Percentiles rank a stretch among this genome's conserved stretches.
Conservation (phyloP, 2,113 vertebrate genomes). For the Callorhinus ursinus region DNA sequence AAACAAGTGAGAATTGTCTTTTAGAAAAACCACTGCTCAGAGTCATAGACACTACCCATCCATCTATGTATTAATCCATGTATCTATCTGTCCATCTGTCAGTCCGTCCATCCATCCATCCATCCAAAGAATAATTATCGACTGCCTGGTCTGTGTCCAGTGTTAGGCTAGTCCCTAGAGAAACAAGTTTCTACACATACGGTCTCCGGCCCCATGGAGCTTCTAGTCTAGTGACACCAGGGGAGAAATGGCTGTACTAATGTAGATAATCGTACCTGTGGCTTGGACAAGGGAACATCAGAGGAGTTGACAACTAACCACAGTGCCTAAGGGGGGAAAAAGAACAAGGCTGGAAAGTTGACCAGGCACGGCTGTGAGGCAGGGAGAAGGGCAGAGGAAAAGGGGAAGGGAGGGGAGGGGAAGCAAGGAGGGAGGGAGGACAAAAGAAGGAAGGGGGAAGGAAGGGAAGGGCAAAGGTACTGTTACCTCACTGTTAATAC, state of each 20-base stretch:
- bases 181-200: background rate
- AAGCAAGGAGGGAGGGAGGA: background rate
- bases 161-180: background rate
- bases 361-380: background rate
- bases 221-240: background rate
- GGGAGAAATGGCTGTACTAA: background rate
- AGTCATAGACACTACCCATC: background rate
- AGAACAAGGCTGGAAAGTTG: background rate
- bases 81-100: background rate
- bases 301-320: background rate
- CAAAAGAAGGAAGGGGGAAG: accelerated
- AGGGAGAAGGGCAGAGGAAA: background rate
- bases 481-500: background rate
- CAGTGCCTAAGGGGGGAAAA: background rate
- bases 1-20: background rate
- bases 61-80: background rate
- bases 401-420: background rate
- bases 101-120: background rate
- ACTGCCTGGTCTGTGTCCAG: background rate
- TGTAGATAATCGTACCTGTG: background rate
- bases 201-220: background rate
- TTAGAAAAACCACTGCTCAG: background rate
- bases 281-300: background rate
- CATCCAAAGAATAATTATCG: background rate
- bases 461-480: background rate